Evolutionary conservation across 1,140 invertebrate genomes (phyloP).

Genomic region (Solenopsis invicta): DNA sequence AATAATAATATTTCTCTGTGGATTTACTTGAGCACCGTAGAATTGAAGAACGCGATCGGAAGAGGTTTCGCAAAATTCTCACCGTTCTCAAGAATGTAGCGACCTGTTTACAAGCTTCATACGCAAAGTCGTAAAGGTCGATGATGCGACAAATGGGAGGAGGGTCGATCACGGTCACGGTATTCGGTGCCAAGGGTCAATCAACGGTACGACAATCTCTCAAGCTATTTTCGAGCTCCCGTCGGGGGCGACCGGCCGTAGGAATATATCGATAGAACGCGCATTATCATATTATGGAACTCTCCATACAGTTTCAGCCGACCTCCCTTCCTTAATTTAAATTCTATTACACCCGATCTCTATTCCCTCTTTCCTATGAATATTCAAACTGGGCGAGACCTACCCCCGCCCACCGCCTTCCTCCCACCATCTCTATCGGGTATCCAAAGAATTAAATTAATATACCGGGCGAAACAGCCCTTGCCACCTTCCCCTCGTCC

Average conservation of each 20-base stretch:
- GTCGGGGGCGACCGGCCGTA: slow-evolving; percentile 62
- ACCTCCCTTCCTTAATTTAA: slow-evolving; percentile 85
- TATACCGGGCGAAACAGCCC: slow-evolving; percentile 84
- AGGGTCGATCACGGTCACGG: slow-evolving; percentile 25
- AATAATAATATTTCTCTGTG: no score
- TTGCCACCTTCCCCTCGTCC: slow-evolving; percentile 48
- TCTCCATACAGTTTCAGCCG: slow-evolving; percentile 80
- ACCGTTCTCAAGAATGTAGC: no score
- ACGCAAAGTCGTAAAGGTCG: slow-evolving; percentile 40
- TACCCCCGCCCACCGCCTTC: slow-evolving; percentile 68
- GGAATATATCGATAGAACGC: slow-evolving; percentile 80
- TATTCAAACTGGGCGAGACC: slow-evolving; percentile 83
- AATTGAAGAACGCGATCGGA: neutral
- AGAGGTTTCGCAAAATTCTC: slow-evolving; percentile 12
- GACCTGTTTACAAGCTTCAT: slow-evolving; percentile 17
- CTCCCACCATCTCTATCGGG: slow-evolving; percentile 84
- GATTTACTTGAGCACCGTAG: neutral
- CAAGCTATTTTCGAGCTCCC: slow-evolving; percentile 73
- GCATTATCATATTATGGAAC: slow-evolving; percentile 82
- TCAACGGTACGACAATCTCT: slow-evolving; percentile 77
- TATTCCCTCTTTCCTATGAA: slow-evolving; percentile 86
- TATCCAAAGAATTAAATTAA: slow-evolving; percentile 87
- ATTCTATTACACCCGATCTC: slow-evolving; percentile 86
- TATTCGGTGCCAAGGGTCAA: slow-evolving; percentile 68
- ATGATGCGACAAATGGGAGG: slow-evolving; percentile 55